These are phyloP conservation scores for Leptothorax acervorum DNA, from an alignment of 2,888 invertebrate genomes.

Conservation along the genomic window DNA sequence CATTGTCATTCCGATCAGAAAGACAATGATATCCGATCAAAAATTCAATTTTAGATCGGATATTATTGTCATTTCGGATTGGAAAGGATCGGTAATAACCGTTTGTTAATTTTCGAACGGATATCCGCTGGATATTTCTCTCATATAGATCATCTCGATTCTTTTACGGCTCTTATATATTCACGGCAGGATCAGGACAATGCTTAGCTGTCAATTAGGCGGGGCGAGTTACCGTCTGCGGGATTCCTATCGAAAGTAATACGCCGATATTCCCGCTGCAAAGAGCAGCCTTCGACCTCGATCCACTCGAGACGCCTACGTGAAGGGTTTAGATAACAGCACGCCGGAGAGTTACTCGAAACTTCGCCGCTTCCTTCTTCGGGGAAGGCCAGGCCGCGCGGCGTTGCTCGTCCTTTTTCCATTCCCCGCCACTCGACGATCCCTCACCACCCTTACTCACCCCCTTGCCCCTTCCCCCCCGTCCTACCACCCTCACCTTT, in stretches of 20 bases:
- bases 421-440: constrained; percentile 43
- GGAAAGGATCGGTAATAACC: no score
- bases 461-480: constrained; percentile 23
- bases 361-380: constrained; percentile 51
- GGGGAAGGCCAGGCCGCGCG: constrained; percentile 9
- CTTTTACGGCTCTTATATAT: neutral
- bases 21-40: no score
- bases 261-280: constrained; percentile 66
- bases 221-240: constrained; percentile 58
- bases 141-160: neutral
- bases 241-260: constrained; percentile 74
- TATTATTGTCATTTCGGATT: no score
- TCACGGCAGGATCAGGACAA: constrained; percentile 31
- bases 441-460: constrained; percentile 13
- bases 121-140: no score
- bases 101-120: no score
- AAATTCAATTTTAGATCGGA: no score
- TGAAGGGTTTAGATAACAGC: constrained; percentile 79
- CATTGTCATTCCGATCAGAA: no score
- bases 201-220: constrained; percentile 45
- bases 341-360: constrained; percentile 76
- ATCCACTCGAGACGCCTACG: constrained; percentile 69
- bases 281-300: constrained; percentile 62
- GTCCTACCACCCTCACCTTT: constrained; percentile 48
- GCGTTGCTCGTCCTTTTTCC: constrained; percentile 44